These are phyloP conservation scores for Phyllotis vaccarum DNA, from an alignment of 2,797 vertebrate genomes.

Conservation along the genomic window DNA sequence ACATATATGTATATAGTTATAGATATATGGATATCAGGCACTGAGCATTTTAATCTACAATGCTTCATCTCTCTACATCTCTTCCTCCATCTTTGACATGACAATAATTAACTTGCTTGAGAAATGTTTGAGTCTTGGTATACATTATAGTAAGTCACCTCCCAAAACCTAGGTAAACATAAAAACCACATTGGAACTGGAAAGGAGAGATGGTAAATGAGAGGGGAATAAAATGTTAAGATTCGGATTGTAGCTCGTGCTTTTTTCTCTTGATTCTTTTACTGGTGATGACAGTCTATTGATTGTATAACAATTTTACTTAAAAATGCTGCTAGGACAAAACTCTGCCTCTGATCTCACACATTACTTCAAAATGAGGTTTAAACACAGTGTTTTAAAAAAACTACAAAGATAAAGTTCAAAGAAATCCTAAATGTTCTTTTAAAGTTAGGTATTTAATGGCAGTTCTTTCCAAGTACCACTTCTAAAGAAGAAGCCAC, in stretches of 20 bases:
- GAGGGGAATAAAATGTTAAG: not conserved
- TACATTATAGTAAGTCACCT: not conserved
- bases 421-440: not conserved
- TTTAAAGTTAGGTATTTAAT: not conserved
- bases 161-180: not conserved
- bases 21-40: not conserved
- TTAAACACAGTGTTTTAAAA: conserved; percentile 29
- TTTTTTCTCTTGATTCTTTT: not conserved
- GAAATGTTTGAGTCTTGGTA: not conserved
- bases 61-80: not conserved
- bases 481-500: conserved; percentile 27
- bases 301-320: not conserved
- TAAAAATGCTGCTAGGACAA: not conserved
- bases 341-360: not conserved
- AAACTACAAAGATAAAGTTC: not conserved
- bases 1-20: too few relatives aligned
- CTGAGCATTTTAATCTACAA: not conserved
- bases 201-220: not conserved
- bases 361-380: conserved; percentile 22
- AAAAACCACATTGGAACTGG: not conserved
- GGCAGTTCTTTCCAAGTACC: not conserved
- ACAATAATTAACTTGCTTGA: conserved; percentile 28
- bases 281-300: not conserved
- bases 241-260: not conserved
- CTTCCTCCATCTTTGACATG: conserved; percentile 14